Conservation (phyloP, 2,113 vertebrate species). For the Lucifuga dentata region DNA sequence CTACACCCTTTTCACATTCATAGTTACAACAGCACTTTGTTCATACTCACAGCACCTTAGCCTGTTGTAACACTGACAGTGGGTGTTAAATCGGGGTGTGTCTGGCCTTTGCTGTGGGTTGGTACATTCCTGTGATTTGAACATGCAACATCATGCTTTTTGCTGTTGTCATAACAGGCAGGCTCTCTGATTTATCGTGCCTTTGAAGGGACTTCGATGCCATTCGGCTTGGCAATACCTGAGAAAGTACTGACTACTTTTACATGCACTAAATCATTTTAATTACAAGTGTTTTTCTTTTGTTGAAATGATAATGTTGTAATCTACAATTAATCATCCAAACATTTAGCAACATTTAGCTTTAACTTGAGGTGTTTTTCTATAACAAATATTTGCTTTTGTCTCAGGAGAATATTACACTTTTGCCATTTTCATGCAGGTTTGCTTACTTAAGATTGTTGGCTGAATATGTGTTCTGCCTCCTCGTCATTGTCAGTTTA, state of each 20-base stretch:
- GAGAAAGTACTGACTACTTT: not conserved
- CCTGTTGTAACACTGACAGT: constrained; percentile 17
- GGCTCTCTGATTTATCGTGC: constrained; percentile 14
- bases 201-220: not conserved
- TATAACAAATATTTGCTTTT: too few relatives aligned
- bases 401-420: too few relatives aligned
- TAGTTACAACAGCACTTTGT: constrained; percentile 31
- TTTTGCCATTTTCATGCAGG: too few relatives aligned
- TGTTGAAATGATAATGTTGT: not conserved
- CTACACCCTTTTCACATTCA: constrained; percentile 18
- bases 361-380: too few relatives aligned
- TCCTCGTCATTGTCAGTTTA: too few relatives aligned
- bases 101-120: constrained; percentile 43
- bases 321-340: too few relatives aligned
- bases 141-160: constrained; percentile 50
- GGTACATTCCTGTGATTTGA: constrained; percentile 40
- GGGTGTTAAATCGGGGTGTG: constrained; percentile 42
- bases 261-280: too few relatives aligned
- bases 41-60: constrained; percentile 10
- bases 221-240: not conserved
- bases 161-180: constrained; percentile 35
- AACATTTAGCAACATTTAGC: too few relatives aligned
- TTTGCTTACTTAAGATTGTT: too few relatives aligned
- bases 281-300: accelerated
- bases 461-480: too few relatives aligned